Percentiles rank a stretch among this genome's conserved stretches.
These are phyloP conservation scores for Mugil cephalus DNA, from an alignment of 2,113 vertebrate genomes.

Conservation along the genomic window DNA sequence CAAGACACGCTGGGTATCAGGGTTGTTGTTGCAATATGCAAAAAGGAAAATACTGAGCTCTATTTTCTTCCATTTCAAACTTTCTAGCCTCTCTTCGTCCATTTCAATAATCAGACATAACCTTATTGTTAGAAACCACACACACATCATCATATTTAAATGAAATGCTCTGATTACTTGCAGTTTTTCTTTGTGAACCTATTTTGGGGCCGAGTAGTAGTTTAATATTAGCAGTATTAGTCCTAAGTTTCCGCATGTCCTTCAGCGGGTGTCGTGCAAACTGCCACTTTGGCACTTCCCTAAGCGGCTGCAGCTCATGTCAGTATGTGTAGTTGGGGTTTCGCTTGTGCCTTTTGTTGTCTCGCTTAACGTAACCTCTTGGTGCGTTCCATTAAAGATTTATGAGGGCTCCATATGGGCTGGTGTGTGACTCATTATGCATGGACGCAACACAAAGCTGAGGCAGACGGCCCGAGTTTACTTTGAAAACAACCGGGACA, in stretches of 20 bases:
- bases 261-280: not conserved
- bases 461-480: constrained; percentile 31
- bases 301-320: not conserved
- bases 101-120: too few species aligned
- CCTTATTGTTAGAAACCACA: too few species aligned
- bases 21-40: constrained; percentile 42
- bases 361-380: constrained; percentile 44
- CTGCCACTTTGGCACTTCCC: constrained; percentile 3
- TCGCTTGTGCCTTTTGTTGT: constrained; percentile 42
- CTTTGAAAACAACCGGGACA: constrained; percentile 39
- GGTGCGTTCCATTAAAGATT: constrained; percentile 49
- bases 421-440: constrained; percentile 46
- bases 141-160: too few species aligned
- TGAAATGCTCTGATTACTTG: too few species aligned
- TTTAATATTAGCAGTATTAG: too few species aligned
- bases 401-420: constrained; percentile 54
- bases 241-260: too few species aligned
- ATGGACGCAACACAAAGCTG: constrained; percentile 44
- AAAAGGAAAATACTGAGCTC: constrained; percentile 46
- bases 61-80: constrained; percentile 34
- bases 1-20: constrained; percentile 44
- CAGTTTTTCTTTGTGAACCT: too few species aligned
- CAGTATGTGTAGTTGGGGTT: constrained; percentile 7
- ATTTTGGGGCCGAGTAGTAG: too few species aligned
- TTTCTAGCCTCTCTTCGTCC: constrained; percentile 7